Evolutionary conservation across 2,113 vertebrate species (phyloP).

Genomic region (Hymenochirus boettgeri): DNA sequence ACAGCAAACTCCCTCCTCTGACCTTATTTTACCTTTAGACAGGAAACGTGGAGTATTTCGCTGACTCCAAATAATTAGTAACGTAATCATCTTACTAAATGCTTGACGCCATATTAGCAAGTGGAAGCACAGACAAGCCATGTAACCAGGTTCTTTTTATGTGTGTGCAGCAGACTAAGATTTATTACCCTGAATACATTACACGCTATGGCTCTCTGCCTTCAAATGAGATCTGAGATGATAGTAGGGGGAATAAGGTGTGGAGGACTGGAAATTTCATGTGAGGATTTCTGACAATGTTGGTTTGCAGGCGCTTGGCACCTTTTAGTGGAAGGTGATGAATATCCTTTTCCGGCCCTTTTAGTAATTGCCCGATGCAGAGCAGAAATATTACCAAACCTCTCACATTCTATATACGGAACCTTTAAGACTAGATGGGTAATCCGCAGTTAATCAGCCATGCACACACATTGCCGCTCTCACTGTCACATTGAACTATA

Average conservation of each 20-base stretch:
- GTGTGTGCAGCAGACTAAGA: accelerated
- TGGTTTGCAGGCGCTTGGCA: slow-evolving; percentile 29
- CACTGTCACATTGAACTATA: slow-evolving; percentile 15
- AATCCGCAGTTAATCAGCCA: slow-evolving; percentile 9
- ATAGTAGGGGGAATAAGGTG: slow-evolving; percentile 35
- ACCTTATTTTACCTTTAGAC: slow-evolving; percentile 10
- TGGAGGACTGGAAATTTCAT: slow-evolving; percentile 36
- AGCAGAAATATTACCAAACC: slow-evolving; percentile 21
- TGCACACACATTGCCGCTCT: slow-evolving; percentile 9
- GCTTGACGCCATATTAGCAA: neutral
- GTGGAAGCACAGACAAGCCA: neutral
- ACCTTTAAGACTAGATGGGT: slow-evolving; percentile 27
- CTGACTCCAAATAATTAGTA: slow-evolving; percentile 24
- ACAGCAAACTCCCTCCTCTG: slow-evolving; percentile 7
- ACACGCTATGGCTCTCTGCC: slow-evolving; percentile 16
- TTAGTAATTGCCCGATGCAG: slow-evolving; percentile 13
- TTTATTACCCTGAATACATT: slow-evolving; percentile 2
- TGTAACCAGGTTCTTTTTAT: neutral
- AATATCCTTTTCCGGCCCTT: slow-evolving; percentile 21
- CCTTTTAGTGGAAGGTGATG: slow-evolving; percentile 33
- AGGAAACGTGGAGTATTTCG: neutral
- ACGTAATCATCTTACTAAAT: slow-evolving; percentile 6
- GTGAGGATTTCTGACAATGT: slow-evolving; percentile 27
- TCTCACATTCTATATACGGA: slow-evolving; percentile 23
- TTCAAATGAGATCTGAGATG: slow-evolving; percentile 34